phyloP scores from a whole-genome alignment of 2,888 invertebrate genomes.

The Antheraea yamamai region DNA sequence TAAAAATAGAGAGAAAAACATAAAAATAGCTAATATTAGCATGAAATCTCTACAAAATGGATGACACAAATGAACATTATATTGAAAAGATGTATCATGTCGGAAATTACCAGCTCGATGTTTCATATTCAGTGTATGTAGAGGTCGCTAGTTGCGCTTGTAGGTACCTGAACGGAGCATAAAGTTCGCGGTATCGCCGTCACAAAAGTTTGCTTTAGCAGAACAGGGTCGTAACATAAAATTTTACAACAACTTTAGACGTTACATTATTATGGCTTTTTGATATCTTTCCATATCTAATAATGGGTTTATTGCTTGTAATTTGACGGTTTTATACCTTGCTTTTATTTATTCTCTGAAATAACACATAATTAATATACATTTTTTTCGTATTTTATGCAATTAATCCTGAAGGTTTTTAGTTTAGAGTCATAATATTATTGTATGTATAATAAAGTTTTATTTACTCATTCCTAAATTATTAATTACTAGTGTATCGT shows the following conservation, averaged over 20 bases:
- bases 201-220: conserved; percentile 67
- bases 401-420: not conserved
- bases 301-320: conserved; percentile 71
- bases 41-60: not conserved
- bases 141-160: conserved; percentile 18
- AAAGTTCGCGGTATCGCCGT: conserved; percentile 56
- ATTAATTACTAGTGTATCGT: not conserved
- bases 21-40: not conserved
- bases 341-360: conserved; percentile 40
- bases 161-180: conserved; percentile 47
- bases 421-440: not conserved
- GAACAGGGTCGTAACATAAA: conserved; percentile 74
- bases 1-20: not conserved
- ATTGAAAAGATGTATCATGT: conserved; percentile 1
- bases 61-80: conserved; percentile 1
- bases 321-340: conserved; percentile 50
- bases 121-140: conserved; percentile 11
- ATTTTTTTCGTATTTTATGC: not conserved
- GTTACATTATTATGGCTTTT: conserved; percentile 69
- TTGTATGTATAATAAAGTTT: not conserved
- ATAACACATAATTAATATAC: conserved; percentile 22
- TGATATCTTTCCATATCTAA: conserved; percentile 72
- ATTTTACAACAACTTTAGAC: conserved; percentile 77
- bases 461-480: not conserved
- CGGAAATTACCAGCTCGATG: conserved; percentile 9